These are phyloP conservation scores for Perizoma flavofasciatum DNA, from an alignment of 2,888 invertebrate species.

Conservation along the genomic window DNA sequence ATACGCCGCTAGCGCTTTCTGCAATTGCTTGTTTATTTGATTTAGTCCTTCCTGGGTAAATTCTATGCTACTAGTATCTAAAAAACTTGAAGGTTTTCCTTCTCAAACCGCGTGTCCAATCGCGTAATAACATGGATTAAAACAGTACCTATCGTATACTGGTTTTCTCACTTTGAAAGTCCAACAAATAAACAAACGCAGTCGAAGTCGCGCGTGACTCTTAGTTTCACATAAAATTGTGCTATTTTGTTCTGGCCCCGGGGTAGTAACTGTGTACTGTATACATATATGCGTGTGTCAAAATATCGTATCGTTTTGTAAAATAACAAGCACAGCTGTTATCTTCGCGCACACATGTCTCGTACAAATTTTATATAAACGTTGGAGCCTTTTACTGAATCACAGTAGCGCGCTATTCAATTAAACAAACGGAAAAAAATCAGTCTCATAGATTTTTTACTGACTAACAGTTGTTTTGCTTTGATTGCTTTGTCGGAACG, in stretches of 20 bases:
- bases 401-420: conserved; percentile 44
- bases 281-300: conserved; percentile 42
- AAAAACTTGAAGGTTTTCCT: too few species aligned
- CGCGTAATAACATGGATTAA: too few species aligned
- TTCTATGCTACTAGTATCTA: too few species aligned
- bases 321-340: conserved; percentile 54
- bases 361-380: conserved; percentile 51
- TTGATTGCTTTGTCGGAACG: conserved; percentile 36
- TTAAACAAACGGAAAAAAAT: conserved; percentile 27
- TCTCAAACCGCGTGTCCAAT: too few species aligned
- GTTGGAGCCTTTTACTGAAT: conserved; percentile 48
- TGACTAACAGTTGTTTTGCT: conserved; percentile 27
- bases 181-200: neutral
- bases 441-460: conserved; percentile 14
- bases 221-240: conserved; percentile 11
- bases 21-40: too few species aligned
- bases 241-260: conserved; percentile 32
- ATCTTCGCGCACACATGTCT: conserved; percentile 44
- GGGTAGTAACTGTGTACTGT: conserved; percentile 28
- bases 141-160: too few species aligned
- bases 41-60: too few species aligned
- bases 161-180: too few species aligned
- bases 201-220: conserved; percentile 43
- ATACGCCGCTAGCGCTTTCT: too few species aligned
- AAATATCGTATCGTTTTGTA: conserved; percentile 51